These are phyloP conservation scores for Elmis aenea DNA, from an alignment of 2,888 invertebrate species.

Conservation along the genomic window DNA sequence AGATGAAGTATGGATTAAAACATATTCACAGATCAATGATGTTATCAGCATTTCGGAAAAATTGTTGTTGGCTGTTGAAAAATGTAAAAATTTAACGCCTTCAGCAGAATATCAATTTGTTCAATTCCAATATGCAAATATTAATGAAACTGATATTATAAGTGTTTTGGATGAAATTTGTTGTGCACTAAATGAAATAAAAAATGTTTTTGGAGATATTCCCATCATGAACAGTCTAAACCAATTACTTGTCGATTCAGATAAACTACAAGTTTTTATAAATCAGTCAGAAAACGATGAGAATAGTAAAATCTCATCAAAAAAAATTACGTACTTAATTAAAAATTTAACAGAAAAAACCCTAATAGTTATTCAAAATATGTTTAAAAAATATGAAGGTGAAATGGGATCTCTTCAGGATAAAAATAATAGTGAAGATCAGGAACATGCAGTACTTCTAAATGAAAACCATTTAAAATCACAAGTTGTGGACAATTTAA, in stretches of 20 bases:
- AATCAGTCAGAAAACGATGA: conserved; percentile 21
- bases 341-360: conserved; percentile 17
- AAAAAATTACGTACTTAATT: too few relatives aligned
- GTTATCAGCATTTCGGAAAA: conserved; percentile 23
- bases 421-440: conserved; percentile 28
- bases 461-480: conserved; percentile 64
- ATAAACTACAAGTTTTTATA: conserved; percentile 31
- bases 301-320: too few relatives aligned
- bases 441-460: conserved; percentile 45
- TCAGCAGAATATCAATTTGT: conserved; percentile 30
- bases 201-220: conserved; percentile 27
- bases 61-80: conserved; percentile 27
- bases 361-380: conserved; percentile 52
- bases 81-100: conserved; percentile 27
- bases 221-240: conserved; percentile 26
- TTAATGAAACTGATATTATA: conserved; percentile 33
- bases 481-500: conserved; percentile 59
- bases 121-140: conserved; percentile 31
- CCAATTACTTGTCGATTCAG: conserved; percentile 26
- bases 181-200: conserved; percentile 20
- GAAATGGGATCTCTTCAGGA: conserved; percentile 29
- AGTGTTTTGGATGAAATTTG: conserved; percentile 20
- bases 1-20: conserved; percentile 34
- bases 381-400: conserved; percentile 53
- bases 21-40: conserved; percentile 23